Evolutionary conservation across 2,888 invertebrate genomes (phyloP).

Genomic region (Smittia aterrima): DNA sequence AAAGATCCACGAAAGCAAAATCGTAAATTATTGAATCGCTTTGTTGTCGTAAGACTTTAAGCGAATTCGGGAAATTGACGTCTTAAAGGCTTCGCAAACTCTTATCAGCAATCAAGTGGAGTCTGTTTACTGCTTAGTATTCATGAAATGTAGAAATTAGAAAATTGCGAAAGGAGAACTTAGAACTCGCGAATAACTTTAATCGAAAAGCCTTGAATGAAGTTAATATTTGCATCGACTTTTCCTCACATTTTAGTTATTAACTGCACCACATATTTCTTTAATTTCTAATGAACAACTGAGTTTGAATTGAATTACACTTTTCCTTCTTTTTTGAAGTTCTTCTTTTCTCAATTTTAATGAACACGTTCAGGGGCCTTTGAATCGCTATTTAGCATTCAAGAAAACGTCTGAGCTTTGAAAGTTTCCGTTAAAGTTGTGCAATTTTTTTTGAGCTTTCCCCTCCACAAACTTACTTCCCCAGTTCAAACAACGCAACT

Average conservation of each 20-base stretch:
- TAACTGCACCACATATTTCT: constrained; percentile 41
- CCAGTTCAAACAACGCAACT: neutral
- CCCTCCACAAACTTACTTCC: too few species aligned
- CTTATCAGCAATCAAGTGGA: neutral
- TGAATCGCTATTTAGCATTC: too few species aligned
- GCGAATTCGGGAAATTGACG: neutral
- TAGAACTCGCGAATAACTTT: neutral
- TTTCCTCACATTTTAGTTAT: constrained; percentile 25
- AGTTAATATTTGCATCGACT: neutral
- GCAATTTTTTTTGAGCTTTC: too few species aligned
- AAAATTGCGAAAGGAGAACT: neutral
- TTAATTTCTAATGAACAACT: constrained; percentile 26
- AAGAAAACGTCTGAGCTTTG: too few species aligned
- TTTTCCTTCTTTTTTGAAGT: neutral
- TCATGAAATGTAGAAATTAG: neutral
- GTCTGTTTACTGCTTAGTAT: neutral
- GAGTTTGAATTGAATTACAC: constrained; percentile 1
- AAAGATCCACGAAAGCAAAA: constrained; percentile 41
- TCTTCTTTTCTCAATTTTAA: too few species aligned
- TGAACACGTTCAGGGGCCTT: too few species aligned
- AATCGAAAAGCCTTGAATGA: constrained; percentile 18
- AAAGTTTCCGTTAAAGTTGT: too few species aligned
- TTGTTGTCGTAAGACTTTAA: neutral
- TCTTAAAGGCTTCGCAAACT: neutral
- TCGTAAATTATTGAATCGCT: neutral